A percentile compares a stretch with the other conserved stretches of the same genome.
These are phyloP conservation scores for Silurus lanzhouensis DNA, from an alignment of 2,797 vertebrate species.

Conservation along the genomic window DNA sequence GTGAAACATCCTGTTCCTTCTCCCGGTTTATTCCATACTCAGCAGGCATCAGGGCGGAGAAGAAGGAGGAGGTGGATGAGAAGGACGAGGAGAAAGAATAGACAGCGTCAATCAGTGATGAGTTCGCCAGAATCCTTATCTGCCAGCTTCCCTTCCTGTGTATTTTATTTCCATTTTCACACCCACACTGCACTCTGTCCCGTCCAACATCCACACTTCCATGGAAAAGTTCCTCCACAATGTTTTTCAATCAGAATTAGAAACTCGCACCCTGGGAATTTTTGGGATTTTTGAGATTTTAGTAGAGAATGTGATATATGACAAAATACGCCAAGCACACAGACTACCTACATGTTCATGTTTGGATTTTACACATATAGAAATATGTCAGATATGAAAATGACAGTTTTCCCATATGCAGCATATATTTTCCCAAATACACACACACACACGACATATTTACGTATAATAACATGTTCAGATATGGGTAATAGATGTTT, in stretches of 20 bases:
- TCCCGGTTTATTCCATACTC: slow-evolving; percentile 25
- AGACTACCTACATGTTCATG: too few relatives aligned
- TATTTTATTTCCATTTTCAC: slow-evolving; percentile 54
- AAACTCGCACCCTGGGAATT: not conserved
- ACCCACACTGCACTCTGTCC: slow-evolving; percentile 42
- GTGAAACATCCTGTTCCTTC: slow-evolving; percentile 43
- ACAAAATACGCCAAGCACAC: too few relatives aligned
- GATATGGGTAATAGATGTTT: too few relatives aligned
- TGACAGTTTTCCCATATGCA: too few relatives aligned
- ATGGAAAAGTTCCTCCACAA: slow-evolving; percentile 33
- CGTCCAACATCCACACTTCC: slow-evolving; percentile 37
- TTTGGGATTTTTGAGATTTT: not conserved
- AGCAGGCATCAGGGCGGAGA: slow-evolving; percentile 7
- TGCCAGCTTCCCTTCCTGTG: slow-evolving; percentile 50
- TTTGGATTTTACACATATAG: too few relatives aligned
- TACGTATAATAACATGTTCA: too few relatives aligned
- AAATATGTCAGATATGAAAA: too few relatives aligned
- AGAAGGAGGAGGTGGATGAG: not conserved
- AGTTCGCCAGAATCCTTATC: slow-evolving; percentile 52
- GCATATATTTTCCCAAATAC: too few relatives aligned
- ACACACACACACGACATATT: too few relatives aligned
- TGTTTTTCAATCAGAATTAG: slow-evolving; percentile 27
- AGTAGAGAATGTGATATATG: not conserved
- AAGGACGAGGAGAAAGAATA: not conserved
- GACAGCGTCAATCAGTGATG: slow-evolving; percentile 48